Evolutionary conservation across 2,113 vertebrate genomes (phyloP).

Genomic region (Daubentonia madagascariensis): DNA sequence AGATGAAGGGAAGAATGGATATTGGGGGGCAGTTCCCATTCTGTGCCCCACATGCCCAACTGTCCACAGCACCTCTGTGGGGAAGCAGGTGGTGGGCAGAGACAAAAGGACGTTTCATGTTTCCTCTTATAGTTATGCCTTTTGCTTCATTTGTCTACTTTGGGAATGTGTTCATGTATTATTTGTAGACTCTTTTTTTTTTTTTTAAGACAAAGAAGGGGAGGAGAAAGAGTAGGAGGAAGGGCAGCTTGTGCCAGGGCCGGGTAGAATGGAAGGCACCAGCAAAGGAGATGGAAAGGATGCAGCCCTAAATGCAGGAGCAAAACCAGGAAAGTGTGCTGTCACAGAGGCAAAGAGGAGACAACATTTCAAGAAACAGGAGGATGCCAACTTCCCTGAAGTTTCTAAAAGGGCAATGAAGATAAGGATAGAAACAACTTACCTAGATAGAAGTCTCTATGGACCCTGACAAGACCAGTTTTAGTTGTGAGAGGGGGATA

Average conservation of each 20-base stretch:
- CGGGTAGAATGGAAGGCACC: neutral
- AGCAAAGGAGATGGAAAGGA: neutral
- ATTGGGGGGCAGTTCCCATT: neutral
- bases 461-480: neutral
- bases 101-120: neutral
- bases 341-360: neutral
- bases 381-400: neutral
- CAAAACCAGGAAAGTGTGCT: neutral
- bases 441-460: neutral
- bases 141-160: neutral
- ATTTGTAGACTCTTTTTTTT: neutral
- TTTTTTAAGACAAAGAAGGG: neutral
- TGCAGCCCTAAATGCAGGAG: fast-evolving
- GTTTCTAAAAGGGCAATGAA: neutral
- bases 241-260: neutral
- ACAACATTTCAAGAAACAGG: neutral
- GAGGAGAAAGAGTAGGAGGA: neutral
- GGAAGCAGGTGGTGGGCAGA: neutral
- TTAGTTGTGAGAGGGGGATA: neutral
- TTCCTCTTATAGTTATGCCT: neutral
- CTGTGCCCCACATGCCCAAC: fast-evolving
- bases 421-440: neutral
- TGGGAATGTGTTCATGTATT: neutral
- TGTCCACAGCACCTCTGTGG: neutral
- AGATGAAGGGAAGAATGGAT: neutral